Evolutionary conservation across 2,113 vertebrate genomes (phyloP).

Genomic region (Cyprinodon variegatus): DNA sequence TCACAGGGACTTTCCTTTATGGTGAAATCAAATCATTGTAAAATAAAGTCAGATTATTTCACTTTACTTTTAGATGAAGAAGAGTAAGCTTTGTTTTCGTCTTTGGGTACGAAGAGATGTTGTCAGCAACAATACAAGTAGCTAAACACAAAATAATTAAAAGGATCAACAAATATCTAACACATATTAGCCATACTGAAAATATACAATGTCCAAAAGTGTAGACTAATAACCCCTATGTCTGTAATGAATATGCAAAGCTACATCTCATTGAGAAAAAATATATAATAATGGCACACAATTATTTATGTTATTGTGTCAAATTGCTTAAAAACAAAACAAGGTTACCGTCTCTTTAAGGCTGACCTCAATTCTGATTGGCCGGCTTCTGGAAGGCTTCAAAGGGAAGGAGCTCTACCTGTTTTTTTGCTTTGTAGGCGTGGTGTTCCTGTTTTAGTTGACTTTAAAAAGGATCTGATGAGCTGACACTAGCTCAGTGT

Average conservation of each 20-base stretch:
- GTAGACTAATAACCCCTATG: neutral
- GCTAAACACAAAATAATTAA: no score
- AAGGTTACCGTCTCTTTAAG: neutral
- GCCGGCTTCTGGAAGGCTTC: neutral
- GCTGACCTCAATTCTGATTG: neutral
- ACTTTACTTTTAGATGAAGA: no score
- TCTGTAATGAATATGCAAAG: neutral
- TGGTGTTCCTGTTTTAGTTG: neutral
- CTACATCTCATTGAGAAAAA: neutral
- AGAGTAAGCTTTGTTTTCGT: no score
- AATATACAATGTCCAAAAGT: no score
- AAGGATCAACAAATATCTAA: no score
- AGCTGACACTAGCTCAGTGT: neutral
- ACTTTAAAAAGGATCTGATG: neutral
- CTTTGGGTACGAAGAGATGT: no score
- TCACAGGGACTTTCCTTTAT: neutral
- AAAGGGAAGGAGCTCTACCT: neutral
- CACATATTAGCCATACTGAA: no score
- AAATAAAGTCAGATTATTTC: no score
- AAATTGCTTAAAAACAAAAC: neutral
- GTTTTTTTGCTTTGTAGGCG: neutral
- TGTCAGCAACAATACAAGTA: no score
- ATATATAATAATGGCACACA: neutral
- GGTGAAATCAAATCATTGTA: neutral
- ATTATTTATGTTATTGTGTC: neutral